Evolutionary conservation across 2,888 invertebrate genomes (phyloP).

Genomic region (Agriotes lineatus): DNA sequence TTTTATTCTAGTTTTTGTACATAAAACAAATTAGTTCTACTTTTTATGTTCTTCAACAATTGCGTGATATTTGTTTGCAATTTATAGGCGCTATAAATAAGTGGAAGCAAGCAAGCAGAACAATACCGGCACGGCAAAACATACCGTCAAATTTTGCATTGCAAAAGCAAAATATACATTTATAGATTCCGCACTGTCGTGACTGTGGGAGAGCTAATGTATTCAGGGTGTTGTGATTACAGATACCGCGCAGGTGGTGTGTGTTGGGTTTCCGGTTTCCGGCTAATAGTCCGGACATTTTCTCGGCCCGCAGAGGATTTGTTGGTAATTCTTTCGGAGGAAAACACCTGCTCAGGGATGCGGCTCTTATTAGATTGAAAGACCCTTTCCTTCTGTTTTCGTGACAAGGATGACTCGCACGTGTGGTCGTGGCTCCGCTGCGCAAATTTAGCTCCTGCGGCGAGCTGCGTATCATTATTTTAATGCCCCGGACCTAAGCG

Average conservation of each 20-base stretch:
- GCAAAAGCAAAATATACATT: conserved; percentile 1
- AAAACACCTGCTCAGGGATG: conserved; percentile 47
- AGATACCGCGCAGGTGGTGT: conserved; percentile 48
- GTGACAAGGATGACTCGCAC: conserved; percentile 40
- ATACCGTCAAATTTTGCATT: not conserved
- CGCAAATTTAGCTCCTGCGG: not conserved
- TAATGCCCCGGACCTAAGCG: not conserved
- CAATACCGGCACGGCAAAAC: too few species aligned
- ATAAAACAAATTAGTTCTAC: too few species aligned
- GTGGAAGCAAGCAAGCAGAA: too few species aligned
- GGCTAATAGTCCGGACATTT: conserved; percentile 50
- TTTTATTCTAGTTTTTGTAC: too few species aligned
- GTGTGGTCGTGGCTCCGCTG: conserved; percentile 13
- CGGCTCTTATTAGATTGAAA: conserved; percentile 48
- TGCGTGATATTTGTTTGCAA: too few species aligned
- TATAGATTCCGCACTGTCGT: conserved; percentile 23
- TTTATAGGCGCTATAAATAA: too few species aligned
- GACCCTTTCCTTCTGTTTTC: conserved; percentile 44
- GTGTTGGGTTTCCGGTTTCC: conserved; percentile 47
- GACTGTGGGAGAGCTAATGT: conserved; percentile 34
- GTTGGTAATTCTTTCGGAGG: conserved; percentile 50
- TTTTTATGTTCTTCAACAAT: too few species aligned
- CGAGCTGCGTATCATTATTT: not conserved
- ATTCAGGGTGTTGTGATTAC: conserved; percentile 47
- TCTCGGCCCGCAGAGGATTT: conserved; percentile 48